phyloP scores from a whole-genome alignment of 2,888 invertebrate genomes.

The Oscheius onirici region DNA sequence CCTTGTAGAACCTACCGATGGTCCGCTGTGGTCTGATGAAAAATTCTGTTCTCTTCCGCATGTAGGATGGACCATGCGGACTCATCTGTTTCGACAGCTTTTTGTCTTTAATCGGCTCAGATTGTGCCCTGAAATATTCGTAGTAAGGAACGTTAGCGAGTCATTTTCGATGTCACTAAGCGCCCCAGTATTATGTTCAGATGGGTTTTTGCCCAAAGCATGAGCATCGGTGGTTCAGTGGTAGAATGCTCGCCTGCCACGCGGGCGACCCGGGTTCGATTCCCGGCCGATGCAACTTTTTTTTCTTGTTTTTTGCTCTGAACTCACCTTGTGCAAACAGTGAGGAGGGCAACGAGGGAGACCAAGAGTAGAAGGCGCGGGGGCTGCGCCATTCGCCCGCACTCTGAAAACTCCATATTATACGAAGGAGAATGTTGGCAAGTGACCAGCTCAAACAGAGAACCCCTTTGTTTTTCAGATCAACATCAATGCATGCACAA shows the following conservation, averaged over 20 bases:
- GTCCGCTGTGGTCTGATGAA: conserved; percentile 34
- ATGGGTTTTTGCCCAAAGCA: not conserved
- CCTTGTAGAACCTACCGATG: conserved; percentile 20
- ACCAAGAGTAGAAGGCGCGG: conserved; percentile 30
- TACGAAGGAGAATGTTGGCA: not conserved
- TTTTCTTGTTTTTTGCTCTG: not conserved
- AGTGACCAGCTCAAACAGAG: too few species aligned
- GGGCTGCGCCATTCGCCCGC: conserved; percentile 26
- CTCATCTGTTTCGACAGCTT: conserved; percentile 34
- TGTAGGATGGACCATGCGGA: conserved; percentile 31
- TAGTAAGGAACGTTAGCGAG: not conserved
- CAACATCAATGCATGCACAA: too few species aligned
- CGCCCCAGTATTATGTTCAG: not conserved
- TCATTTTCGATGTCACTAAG: not conserved
- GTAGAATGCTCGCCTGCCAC: conserved; percentile 70
- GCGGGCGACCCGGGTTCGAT: conserved; percentile 70
- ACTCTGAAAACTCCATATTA: conserved; percentile 5
- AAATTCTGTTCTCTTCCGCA: conserved; percentile 34
- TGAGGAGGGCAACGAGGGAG: conserved; percentile 24
- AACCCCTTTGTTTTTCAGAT: too few species aligned
- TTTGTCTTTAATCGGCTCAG: conserved; percentile 35
- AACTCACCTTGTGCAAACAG: conserved; percentile 9
- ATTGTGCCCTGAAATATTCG: conserved; percentile 25
- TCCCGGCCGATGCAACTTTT: conserved; percentile 73
- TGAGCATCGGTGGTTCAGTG: conserved; percentile 67